Base-by-base conservation (phyloP, 2,888 invertebrate genomes). In the Sisyra nigra region DNA sequence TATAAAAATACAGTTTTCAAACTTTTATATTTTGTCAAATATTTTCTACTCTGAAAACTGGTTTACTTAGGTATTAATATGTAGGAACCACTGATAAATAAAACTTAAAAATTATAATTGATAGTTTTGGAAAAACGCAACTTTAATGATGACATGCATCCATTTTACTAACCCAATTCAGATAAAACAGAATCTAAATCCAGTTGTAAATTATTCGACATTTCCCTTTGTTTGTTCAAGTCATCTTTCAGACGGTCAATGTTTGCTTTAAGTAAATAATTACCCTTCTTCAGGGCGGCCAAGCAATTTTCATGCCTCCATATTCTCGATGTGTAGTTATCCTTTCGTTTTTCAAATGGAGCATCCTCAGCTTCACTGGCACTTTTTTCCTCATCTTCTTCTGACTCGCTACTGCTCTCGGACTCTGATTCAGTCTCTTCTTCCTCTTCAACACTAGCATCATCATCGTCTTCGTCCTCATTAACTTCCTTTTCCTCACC, bases 161-260 rank as follows among this genome's bases (percentile, higher is more conserved):
- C n/a, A 35, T 38, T 18, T 19, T 5, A 32, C 63, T 73, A 86
- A 54, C 86, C 85, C 55, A 89, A 69, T 64, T 89, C 88, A 31
- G 85, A 82, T 48, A 89, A 72, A 15, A 88, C 80, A 3, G 87
- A 83, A 60, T 89, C 87, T 47, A 91, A 64, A 61, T 91, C 89
- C 54, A 83, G 79, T 62, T 89, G 81, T 38, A 89, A 63, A 34
- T 74, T 68, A 38, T 74, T 67, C 6, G 87, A 83, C 61, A 81
- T 75, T 53, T 87, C 86, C 52, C 83, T 77, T 52, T 87, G 85
- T 56, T 83, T 84, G 43, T 79, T 74, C 37, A 89, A 73, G 56
- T 88, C 86, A 57, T 89, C 89, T 59, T 87, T 85, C 45, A 88
- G 64, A 54, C 86, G 71, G 60, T 89, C 89, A 1, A 88, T 85